Base-by-base conservation (phyloP, 1,140 invertebrate genomes). In the Melipona quadrifasciata region DNA sequence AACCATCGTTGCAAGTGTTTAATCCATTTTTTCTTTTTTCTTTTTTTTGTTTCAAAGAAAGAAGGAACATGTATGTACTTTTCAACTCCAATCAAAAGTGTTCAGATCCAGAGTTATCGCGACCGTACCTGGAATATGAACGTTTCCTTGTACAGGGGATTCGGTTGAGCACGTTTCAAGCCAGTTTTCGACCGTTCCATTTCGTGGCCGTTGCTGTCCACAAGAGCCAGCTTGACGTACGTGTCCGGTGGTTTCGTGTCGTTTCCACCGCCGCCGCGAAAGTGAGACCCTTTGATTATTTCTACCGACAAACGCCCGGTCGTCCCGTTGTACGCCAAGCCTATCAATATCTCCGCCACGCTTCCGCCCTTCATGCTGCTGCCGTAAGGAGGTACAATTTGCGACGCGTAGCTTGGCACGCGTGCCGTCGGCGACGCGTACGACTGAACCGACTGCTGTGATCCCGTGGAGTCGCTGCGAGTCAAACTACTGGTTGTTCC, bases 101-200 rank as follows among this genome's bases (percentile, higher is more conserved):
- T 19, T 47, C 39, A 31, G 31, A 47, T 47, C 39, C 39, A 47
- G 39, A 39, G 24, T 14, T 16, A 14, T 16, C 8, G 8, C 6
- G 11, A 61, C 8, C 27, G 93, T 95, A 98, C 97, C 95, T 99
- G 98, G 95, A 99, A 99, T 94, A 99, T 97, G 94, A 99, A 99
- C 1, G 98, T 98, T 95, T 99, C 98, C 93, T 99, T 99, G 92
- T 98, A 99, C 16, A 99, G 96, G 65, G 98, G 98, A 95, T 99
- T 99, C 39, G 98, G 98, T 94, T 99, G 98, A 27, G 98, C 98
- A 57, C 98, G 95, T 87, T 98, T 95, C 1, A 98, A 96, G 34
- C 98, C 98, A 12, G 98, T 99, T 95, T 99, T 99, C 91, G 97
- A 97, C 65, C 98, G 96, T 0, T 98, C 97, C 93, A 99, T 97